Conservation (phyloP, 2,888 invertebrate species). For the Coelogynopora nodosa region DNA sequence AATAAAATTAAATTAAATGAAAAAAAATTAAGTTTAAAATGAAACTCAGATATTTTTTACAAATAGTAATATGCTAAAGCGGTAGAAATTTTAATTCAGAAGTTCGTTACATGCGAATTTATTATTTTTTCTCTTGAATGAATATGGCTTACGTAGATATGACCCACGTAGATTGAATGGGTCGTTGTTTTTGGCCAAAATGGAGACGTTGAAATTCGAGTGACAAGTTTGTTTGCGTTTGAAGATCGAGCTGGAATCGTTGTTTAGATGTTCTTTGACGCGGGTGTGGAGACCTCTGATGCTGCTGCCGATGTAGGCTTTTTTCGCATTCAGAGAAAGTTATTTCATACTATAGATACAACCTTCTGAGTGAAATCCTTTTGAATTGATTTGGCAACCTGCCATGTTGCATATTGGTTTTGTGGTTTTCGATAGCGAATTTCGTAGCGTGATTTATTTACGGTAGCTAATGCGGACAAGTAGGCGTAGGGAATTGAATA, state of each 20-base stretch:
- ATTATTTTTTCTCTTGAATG: background rate
- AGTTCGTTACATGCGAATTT: background rate
- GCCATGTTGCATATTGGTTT: background rate
- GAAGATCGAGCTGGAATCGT: slow-evolving; percentile 11
- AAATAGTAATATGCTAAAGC: too few species aligned
- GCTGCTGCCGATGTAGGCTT: background rate
- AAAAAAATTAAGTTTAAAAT: too few species aligned
- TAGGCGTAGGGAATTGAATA: background rate
- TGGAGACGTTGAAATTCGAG: background rate
- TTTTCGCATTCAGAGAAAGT: background rate
- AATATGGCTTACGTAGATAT: background rate
- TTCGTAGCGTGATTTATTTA: background rate
- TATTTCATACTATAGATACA: background rate
- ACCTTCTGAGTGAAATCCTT: background rate
- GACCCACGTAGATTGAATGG: background rate
- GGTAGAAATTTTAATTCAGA: too few species aligned
- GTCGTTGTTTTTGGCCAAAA: background rate
- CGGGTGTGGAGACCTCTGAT: slow-evolving; percentile 24
- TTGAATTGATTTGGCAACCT: slow-evolving; percentile 14
- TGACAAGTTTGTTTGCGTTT: background rate
- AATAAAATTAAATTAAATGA: too few species aligned
- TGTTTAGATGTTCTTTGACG: slow-evolving; percentile 6
- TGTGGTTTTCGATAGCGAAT: background rate
- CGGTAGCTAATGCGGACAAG: slow-evolving; percentile 12
- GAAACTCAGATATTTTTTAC: too few species aligned